Evolutionary conservation across 2,113 vertebrate genomes (phyloP), one percentile per base, ranked within the genome.

Genomic region (Procavia capensis): DNA sequence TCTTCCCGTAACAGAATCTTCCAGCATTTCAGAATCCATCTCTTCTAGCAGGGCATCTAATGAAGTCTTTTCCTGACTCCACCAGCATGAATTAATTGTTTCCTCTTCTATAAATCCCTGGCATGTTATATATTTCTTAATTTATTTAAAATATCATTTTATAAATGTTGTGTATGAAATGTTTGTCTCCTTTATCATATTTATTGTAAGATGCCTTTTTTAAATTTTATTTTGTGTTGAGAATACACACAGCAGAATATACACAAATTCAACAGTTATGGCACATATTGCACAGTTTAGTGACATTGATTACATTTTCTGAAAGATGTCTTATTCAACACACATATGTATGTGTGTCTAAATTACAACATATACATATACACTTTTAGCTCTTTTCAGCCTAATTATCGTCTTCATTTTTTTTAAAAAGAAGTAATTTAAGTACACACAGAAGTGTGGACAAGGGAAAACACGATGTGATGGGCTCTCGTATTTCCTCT

Each of bases 51-150:
- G 59, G 29, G 7, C 63, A 22, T 89, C 86, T 78, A 72, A 43
- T 74, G 54, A 90, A 41, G 45, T 45, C 89, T 83, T 54, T 54
- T 87, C 43, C 61, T 81, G 43, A 41, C 93, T 14, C 29, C 34
- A 70, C 61, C 29, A 80, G 61, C 25, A 87, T n/a, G 75, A 92
- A 94, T 95, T 93, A 96, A 96, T 89, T 80, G 80, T 47, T 95
- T 92, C 85, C 89, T 76, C 76, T 90, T 95, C 90, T 66, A 90
- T 90, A 95, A 95, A 93, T 93, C 72, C 72, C 90, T 87, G 61
- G 45, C 74, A 93, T 91, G 85, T 93, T 88, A 94, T 91, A 88
- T 83, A 90, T 43, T 92, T 43, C 36, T 85, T 25, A 36, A 92
- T 94, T 92, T 85, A 96, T 81, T 90, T 74, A 93, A 88, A 75